Base-by-base conservation (phyloP, 2,888 invertebrate species). In the Andrena fulva region DNA sequence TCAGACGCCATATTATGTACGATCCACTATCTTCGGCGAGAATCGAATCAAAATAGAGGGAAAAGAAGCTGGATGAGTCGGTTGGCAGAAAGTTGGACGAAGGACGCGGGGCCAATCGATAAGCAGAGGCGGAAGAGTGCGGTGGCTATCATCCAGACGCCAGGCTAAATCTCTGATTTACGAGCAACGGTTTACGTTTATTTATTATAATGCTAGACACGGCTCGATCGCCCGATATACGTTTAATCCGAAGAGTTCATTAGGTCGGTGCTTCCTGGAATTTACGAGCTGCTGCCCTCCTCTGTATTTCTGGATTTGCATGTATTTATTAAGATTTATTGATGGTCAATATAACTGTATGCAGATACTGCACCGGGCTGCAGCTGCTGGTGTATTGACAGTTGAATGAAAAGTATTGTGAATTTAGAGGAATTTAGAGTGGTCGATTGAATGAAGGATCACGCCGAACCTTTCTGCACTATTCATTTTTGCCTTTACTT, bases 131-230 rank as follows among this genome's bases (percentile, higher is more conserved):
- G 54, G 63, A 78, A 80, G 66, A 52, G 20, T 33, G 24, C 60
- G 59, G 35, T 70, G 84, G 69, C 80, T 79, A 84, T 79, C 84
- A 84, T 84, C 84, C 73, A 69, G 52, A 67, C 69, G 31, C 42
- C 80, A 70, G 42, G 42, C 69, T 77, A 79, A 80, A 73, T 79
- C 75, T 56, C 10, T 69, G 76, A 84, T 84, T 84, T 84, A 84
- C 50, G 63, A 29, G 10, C n/a, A 1, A 1, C 27, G 48, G 66
- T 63, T 54, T 24, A 59, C 64, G 60, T 50, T 62, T 75, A 82
- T 82, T 70, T 78, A 83, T 78, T 78, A 73, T 62, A 73, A 68
- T 16, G 8, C 59, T 3, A 31, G 27, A 4, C 12, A 35, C 31
- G 20, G n/a, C 5, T 3, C 48, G 68, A 48, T 42, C 35, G 7